phyloP scores from a whole-genome alignment of 2,888 invertebrate genomes.

The Lycophotia porphyrea region DNA sequence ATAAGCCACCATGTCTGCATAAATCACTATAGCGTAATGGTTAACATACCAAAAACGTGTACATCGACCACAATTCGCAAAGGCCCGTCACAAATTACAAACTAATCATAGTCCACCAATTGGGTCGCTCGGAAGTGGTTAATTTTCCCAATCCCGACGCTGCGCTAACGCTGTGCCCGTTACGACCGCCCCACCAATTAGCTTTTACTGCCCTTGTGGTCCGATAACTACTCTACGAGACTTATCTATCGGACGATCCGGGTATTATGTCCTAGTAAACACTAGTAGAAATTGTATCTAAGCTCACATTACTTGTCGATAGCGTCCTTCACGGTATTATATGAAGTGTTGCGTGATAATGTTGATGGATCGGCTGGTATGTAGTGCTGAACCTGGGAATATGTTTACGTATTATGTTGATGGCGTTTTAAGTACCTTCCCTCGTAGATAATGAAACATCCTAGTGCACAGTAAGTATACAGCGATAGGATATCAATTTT shows the following conservation, averaged over 20 bases:
- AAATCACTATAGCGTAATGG: conserved; percentile 64
- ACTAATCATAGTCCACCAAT: conserved; percentile 87
- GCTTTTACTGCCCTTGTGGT: conserved; percentile 88
- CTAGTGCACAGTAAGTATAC: background rate
- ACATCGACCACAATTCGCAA: conserved; percentile 73
- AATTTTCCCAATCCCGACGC: conserved; percentile 85
- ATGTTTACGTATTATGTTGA: conserved; percentile 35
- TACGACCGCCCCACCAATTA: conserved; percentile 87
- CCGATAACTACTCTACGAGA: conserved; percentile 85
- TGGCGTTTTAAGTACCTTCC: conserved; percentile 51
- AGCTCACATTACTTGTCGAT: conserved; percentile 58
- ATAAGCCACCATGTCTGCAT: conserved; percentile 55
- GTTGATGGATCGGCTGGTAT: conserved; percentile 51
- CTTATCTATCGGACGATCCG: conserved; percentile 84
- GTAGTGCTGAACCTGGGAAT: conserved; percentile 17
- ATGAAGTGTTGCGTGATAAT: conserved; percentile 52
- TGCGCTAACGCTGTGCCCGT: conserved; percentile 78
- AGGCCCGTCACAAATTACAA: conserved; percentile 83
- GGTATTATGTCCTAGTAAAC: conserved; percentile 81
- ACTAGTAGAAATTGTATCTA: conserved; percentile 71
- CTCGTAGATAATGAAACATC: conserved; percentile 3
- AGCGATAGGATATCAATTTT: conserved; percentile 1
- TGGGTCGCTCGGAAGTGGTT: conserved; percentile 86
- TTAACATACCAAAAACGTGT: conserved; percentile 68
- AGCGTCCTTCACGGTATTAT: conserved; percentile 39